phyloP scores from a whole-genome alignment of 1,140 invertebrate species.

The roundworm (Caenorhabditis elegans) region DNA sequence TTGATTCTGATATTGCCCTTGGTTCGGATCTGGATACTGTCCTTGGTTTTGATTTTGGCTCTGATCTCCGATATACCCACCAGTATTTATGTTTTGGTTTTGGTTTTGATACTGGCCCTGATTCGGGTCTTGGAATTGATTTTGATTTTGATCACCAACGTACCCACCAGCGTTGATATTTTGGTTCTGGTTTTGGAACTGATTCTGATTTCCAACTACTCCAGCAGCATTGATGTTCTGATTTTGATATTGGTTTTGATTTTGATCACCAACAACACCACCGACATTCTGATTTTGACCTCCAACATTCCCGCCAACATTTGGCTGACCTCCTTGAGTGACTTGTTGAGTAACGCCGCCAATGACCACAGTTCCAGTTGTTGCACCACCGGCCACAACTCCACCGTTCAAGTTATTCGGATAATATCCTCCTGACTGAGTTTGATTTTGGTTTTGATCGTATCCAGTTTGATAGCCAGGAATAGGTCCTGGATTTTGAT shows the following conservation, averaged over 20 bases:
- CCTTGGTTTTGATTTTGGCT: not conserved
- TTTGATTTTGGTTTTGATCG: not conserved
- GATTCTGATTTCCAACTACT: not conserved
- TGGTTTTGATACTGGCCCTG: not conserved
- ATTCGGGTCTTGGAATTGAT: not conserved
- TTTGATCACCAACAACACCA: not conserved
- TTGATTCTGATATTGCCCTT: not conserved
- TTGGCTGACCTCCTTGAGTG: not conserved
- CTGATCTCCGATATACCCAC: not conserved
- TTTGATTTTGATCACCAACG: not conserved
- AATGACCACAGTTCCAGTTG: not conserved
- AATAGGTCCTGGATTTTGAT: not conserved
- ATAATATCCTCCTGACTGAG: not conserved
- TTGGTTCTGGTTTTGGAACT: not conserved
- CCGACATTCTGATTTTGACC: not conserved
- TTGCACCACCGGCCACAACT: constrained; percentile 1
- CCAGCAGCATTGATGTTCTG: not conserved
- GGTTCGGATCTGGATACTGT: not conserved
- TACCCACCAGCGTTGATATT: not conserved
- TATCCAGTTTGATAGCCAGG: constrained; percentile 13
- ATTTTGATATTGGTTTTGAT: constrained; percentile 13
- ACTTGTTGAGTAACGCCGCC: not conserved
- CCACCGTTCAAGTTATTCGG: not conserved
- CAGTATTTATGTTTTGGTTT: not conserved
- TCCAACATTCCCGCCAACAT: not conserved